Conservation (phyloP, 2,888 invertebrate species). For the Stenchaetothrips biformis region DNA sequence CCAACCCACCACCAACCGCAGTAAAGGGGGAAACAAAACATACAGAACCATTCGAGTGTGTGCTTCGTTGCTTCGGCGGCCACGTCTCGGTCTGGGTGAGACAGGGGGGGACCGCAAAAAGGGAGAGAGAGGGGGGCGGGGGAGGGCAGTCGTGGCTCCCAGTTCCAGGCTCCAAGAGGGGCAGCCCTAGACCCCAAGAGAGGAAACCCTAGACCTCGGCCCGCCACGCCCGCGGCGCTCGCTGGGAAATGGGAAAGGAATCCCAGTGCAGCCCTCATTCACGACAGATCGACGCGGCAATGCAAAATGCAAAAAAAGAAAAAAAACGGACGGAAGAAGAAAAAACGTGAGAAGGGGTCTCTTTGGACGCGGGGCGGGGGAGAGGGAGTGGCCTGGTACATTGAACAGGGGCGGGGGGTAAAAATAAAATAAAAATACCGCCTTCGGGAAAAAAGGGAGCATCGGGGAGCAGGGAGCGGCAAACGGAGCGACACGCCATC, state of each 20-base stretch:
- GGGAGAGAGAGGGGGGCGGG: background rate
- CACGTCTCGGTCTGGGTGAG: background rate
- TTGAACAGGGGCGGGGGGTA: no score
- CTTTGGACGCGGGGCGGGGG: background rate
- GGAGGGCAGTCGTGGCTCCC: background rate
- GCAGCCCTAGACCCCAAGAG: no score
- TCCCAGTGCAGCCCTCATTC: background rate
- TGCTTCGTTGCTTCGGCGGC: background rate
- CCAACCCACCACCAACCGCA: background rate
- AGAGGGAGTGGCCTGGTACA: background rate
- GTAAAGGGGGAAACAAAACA: background rate
- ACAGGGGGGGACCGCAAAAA: background rate
- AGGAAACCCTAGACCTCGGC: no score
- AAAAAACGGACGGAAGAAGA: background rate
- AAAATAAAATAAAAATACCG: no score
- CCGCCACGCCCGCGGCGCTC: background rate
- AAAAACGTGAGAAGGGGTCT: background rate
- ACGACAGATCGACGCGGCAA: background rate
- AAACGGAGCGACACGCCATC: no score
- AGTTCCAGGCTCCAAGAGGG: no score
- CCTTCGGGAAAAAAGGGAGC: no score
- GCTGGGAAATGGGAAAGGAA: background rate
- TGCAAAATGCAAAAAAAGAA: background rate
- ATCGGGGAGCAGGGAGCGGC: no score
- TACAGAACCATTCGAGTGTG: no score